Base-by-base conservation (phyloP, 2,113 vertebrate genomes). In the Panthera tigris region DNA sequence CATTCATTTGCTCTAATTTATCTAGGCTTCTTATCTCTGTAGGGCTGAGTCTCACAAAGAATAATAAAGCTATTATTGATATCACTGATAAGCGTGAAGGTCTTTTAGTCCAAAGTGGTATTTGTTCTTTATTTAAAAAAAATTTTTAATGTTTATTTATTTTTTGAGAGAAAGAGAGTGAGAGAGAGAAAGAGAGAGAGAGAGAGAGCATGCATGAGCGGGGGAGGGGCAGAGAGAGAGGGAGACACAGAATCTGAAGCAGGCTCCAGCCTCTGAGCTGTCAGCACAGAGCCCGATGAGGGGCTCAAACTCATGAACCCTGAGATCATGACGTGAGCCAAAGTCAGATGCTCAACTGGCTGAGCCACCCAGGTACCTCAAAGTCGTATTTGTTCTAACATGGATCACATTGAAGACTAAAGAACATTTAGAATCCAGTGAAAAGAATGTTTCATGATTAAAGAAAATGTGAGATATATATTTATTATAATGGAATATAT, bases 361-460 rank as follows among this genome's bases (percentile, higher is more conserved):
- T 23, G 8, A 61, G 7, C 57, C 57, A 61, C 8, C 19, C 21
- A 61, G 57, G 21, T 23, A 3, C 57, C 57, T 13, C 69, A 33
- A 80, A 83, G 41, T 48, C 76, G 48, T 85, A 50, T 89, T 91
- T 86, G 41, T 85, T 85, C 48, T 82, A 93, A 91, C 36, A 95
- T 69, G 63, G 13, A 80, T 48, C 39, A 69, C 27, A 50, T 92
- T 79, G 78, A 84, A 93, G 55, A n/a, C 21, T 52, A 61, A 83
- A 76, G 29, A 89, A 65, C 10, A 12, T 71, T 89, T 57, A 94
- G 61, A 88, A 79, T 11, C 29, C 61, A 80, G 33, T 48, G 7
- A 5, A 6, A 63, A 45, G 39, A 80, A 83, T 65, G 25, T 13
- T 63, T 55, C 19, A 2, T 4, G 10, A 61, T 91, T 86, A 71